Conservation (phyloP, 2,797 vertebrate species). For the Sciurus vulgaris region DNA sequence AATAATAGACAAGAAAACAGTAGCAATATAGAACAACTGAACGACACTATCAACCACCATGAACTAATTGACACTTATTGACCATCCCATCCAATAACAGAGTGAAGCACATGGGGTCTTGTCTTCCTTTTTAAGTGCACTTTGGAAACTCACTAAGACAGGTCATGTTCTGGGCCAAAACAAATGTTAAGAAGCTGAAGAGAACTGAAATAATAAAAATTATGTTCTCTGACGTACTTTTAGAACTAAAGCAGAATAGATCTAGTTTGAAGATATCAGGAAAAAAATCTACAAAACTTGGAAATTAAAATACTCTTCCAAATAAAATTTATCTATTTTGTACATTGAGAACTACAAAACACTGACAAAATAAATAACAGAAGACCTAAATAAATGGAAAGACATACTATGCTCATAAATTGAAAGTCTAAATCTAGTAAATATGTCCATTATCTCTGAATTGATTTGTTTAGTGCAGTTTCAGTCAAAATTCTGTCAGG, state of each 20-base stretch:
- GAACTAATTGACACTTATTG: not conserved
- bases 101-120: not conserved
- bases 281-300: slow-evolving; percentile 34
- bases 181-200: slow-evolving; percentile 23
- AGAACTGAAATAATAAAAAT: slow-evolving; percentile 19
- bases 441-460: not conserved
- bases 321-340: not conserved
- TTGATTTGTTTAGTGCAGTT: not conserved
- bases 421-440: not conserved
- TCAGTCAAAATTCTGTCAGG: not conserved
- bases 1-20: not conserved
- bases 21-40: not conserved
- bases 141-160: slow-evolving; percentile 5
- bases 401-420: not conserved
- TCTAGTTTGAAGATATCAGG: not conserved
- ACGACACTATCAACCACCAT: not conserved
- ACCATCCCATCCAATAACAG: not conserved
- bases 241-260: slow-evolving; percentile 51
- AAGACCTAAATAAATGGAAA: not conserved
- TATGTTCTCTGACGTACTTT: not conserved
- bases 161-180: not conserved
- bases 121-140: not conserved
- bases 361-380: not conserved
- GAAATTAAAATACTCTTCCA: slow-evolving; percentile 21
- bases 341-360: slow-evolving; percentile 25